phyloP scores from a whole-genome alignment of 1,140 invertebrate species.

The Bacillus rossius region DNA sequence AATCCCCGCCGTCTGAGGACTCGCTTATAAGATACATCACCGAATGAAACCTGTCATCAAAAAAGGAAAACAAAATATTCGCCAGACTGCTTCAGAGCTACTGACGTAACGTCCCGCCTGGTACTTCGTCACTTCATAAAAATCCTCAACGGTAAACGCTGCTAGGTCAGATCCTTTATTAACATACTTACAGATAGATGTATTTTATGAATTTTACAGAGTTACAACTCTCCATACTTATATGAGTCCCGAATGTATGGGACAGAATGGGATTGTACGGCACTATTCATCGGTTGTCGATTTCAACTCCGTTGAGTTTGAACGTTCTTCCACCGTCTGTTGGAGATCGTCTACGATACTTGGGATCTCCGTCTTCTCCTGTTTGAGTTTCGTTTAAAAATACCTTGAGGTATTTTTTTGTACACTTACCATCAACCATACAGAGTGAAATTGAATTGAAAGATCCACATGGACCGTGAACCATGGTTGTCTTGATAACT shows the following conservation, averaged over 20 bases:
- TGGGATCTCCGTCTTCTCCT: slow-evolving; percentile 35
- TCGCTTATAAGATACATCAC: too few species aligned
- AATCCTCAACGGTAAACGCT: too few species aligned
- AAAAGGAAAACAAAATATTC: too few species aligned
- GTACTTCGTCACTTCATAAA: too few species aligned
- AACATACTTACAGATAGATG: slow-evolving; percentile 23
- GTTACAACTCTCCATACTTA: slow-evolving; percentile 38
- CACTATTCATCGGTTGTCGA: slow-evolving; percentile 39
- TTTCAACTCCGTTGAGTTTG: slow-evolving; percentile 21
- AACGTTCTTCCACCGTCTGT: slow-evolving; percentile 15
- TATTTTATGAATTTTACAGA: slow-evolving; percentile 41
- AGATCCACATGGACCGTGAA: slow-evolving; percentile 47
- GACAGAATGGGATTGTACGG: slow-evolving; percentile 36
- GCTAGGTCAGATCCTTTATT: too few species aligned
- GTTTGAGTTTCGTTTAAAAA: slow-evolving; percentile 36
- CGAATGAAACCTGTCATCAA: too few species aligned
- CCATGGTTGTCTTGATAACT: slow-evolving; percentile 29
- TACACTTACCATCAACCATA: slow-evolving; percentile 20
- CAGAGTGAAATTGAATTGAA: slow-evolving; percentile 43
- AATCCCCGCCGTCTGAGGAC: too few species aligned
- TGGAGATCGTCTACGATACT: slow-evolving; percentile 29
- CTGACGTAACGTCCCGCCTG: too few species aligned
- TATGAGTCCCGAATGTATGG: slow-evolving; percentile 32
- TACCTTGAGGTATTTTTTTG: slow-evolving; percentile 38
- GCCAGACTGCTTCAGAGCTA: too few species aligned